Base-by-base conservation (phyloP, 2,888 invertebrate species). In the Arge pagana region DNA sequence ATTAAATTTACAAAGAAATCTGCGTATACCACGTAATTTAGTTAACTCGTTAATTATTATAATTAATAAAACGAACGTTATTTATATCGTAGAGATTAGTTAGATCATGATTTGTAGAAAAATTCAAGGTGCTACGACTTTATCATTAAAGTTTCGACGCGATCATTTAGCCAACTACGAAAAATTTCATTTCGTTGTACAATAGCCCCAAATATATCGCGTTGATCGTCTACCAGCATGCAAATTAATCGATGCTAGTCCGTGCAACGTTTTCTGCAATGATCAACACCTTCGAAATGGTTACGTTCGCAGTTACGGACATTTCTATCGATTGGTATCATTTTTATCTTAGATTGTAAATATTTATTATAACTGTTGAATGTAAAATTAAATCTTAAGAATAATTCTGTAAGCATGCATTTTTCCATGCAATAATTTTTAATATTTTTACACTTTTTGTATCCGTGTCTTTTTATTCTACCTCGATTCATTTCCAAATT, bases 331-430 rank as follows among this genome's bases (percentile, higher is more conserved):
- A 45, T 45, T 45, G 28, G 33, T 23, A 33, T 15, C 19, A 18
- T 11, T 45, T 15, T 26, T 40, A 33, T 43, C 10, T n/a, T 45
- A 45, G 45, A n/a, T 45, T 45, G 45, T 45, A 33, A 35, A 45
- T 45, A 45, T 45, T 45, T 45, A 45, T 45, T 45, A 21, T 45
- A 21, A 45, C 45, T 45, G 31, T 33, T 45, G 35, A 45, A 33
- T 45, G 45, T 45, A 45, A 31, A 45, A 33, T 45, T 33, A 35
- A 45, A 21, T 37, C n/a, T 45, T 45, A 45, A 45, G 45, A 39
- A 23, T 45, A 33, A 23, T 33, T 45, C 23, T 45, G 23, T 35
- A 45, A 23, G 35, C 21, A 23, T 33, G 33, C 45, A 33, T 45
- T 33, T 33, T 15, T 45, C 31, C 23, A 45, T 45, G 45, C 31